Evolutionary conservation across 2,113 vertebrate genomes (phyloP).

Genomic region (Oxygymnocypris stewartii): DNA sequence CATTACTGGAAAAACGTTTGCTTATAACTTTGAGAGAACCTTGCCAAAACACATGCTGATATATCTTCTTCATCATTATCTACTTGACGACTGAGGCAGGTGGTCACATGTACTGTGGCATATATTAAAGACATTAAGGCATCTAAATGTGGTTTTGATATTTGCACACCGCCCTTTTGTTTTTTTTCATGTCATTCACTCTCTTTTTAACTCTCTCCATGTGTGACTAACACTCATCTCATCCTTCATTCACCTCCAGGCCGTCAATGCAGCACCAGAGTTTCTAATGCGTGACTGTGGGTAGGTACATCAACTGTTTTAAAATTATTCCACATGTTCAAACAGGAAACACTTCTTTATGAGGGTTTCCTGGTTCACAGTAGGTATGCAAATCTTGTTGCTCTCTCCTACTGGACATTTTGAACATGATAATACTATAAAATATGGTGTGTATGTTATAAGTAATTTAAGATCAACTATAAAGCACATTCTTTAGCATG

Average conservation of each 20-base stretch:
- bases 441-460: not conserved
- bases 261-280: slow-evolving; percentile 76
- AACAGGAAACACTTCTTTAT: not conserved
- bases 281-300: slow-evolving; percentile 76
- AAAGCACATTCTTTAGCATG: not conserved
- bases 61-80: not conserved
- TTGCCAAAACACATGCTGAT: not conserved
- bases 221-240: slow-evolving; percentile 76
- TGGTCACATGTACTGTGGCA: not conserved
- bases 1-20: too few relatives aligned
- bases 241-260: slow-evolving; percentile 78
- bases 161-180: slow-evolving; percentile 60
- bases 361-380: not conserved
- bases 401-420: not conserved
- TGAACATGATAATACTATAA: not conserved
- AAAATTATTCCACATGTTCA: not conserved
- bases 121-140: not conserved
- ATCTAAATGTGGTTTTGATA: slow-evolving; percentile 61
- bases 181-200: slow-evolving; percentile 53
- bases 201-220: slow-evolving; percentile 37
- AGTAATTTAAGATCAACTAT: not conserved
- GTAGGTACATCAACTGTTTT: slow-evolving; percentile 67
- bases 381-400: not conserved
- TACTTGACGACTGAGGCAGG: not conserved
- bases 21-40: not conserved